A percentile compares a stretch with the other conserved stretches of the same genome.
Conservation (phyloP, 2,888 invertebrate species). For the Drosophila neutralis region DNA sequence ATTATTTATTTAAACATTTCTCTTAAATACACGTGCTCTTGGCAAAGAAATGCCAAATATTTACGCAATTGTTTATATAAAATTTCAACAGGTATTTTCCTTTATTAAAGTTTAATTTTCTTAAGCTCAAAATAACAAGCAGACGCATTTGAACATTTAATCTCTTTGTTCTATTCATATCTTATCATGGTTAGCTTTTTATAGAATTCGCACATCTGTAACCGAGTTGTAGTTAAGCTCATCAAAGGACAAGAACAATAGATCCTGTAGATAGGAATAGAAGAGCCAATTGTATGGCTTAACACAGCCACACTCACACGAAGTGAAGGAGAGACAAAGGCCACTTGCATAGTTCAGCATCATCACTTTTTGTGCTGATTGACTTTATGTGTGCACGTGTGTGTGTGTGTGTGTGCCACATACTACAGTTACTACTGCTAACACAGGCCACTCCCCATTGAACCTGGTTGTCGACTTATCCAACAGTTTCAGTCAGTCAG, state of each 20-base stretch:
- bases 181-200: slow-evolving; percentile 30
- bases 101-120: neutral
- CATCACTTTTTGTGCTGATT: slow-evolving; percentile 76
- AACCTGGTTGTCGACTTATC: slow-evolving; percentile 27
- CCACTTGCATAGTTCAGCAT: slow-evolving; percentile 66
- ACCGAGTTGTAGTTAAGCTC: slow-evolving; percentile 21
- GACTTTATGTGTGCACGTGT: slow-evolving; percentile 47
- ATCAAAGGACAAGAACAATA: slow-evolving; percentile 33
- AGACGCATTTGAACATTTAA: slow-evolving; percentile 4
- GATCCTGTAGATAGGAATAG: slow-evolving; percentile 21
- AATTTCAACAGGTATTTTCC: neutral
- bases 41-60: neutral
- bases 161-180: slow-evolving; percentile 5
- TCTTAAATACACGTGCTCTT: no score
- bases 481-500: slow-evolving; percentile 27
- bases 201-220: slow-evolving; percentile 14
- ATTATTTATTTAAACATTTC: neutral
- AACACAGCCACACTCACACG: neutral
- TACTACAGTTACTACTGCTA: neutral
- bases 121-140: neutral
- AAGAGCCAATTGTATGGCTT: slow-evolving; percentile 3
- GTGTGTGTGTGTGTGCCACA: slow-evolving; percentile 10
- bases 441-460: slow-evolving; percentile 10
- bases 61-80: neutral
- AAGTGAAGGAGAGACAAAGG: slow-evolving; percentile 47